phyloP scores from a whole-genome alignment of 2,113 vertebrate genomes.

The Larimichthys crocea region DNA sequence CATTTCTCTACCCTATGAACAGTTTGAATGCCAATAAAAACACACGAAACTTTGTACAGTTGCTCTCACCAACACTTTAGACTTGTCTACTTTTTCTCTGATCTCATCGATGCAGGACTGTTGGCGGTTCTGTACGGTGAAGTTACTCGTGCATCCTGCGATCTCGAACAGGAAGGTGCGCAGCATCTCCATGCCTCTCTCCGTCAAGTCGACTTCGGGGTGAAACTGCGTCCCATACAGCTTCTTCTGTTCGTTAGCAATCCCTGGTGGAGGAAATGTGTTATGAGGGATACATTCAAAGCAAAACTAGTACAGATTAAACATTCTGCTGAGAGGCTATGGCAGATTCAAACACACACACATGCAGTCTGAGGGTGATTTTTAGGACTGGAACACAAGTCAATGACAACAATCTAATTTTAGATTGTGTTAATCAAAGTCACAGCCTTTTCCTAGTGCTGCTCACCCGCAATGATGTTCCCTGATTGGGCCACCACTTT shows the following conservation, averaged over 20 bases:
- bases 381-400: neutral
- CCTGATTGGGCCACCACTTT: constrained; percentile 98
- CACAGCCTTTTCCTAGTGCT: neutral
- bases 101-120: constrained; percentile 91
- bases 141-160: constrained; percentile 93
- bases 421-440: neutral
- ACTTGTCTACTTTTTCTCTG: constrained; percentile 91
- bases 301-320: neutral
- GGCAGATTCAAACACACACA: neutral
- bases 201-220: constrained; percentile 96
- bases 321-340: neutral
- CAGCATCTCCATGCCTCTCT: constrained; percentile 94
- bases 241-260: constrained; percentile 98
- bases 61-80: constrained; percentile 94
- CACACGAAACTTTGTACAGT: neutral
- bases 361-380: neutral
- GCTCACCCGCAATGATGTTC: constrained; percentile 94
- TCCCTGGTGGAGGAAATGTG: constrained; percentile 82
- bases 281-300: neutral
- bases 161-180: constrained; percentile 97
- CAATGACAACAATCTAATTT: constrained; percentile 3
- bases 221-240: constrained; percentile 98
- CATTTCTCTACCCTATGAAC: neutral
- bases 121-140: constrained; percentile 95
- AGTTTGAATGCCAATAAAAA: neutral